Evolutionary conservation across 2,797 vertebrate species (phyloP), one percentile per base, ranked within the genome.

Genomic region (Phoxinus dragarum): DNA sequence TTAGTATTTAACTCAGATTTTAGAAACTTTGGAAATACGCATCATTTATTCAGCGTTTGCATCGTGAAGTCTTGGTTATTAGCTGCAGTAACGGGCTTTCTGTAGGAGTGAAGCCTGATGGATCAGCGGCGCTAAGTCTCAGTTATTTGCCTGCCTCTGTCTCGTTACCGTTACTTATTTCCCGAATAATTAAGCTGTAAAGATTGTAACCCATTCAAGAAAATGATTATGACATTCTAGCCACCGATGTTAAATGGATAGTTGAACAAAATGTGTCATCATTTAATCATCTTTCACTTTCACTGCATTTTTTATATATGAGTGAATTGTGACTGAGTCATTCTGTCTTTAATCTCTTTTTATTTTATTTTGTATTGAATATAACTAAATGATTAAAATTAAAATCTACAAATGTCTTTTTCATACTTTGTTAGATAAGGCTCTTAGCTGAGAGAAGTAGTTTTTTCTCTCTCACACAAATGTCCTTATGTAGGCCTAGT

Each of bases 51-150:
- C 16, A 14, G n/a, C 7, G 8, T 16, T 68, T 1, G 40, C 31
- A 27, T 11, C 42, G 44, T 44, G 31, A 31, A 34, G 17, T 59
- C 2, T 61, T 59, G 23, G 9, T 21, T 9, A 23, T 44, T 36
- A 74, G 38, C 54, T 23, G 54, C n/a, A 47, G n/a, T 42, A 5
- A 2, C 36, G 36, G 21, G 12, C 27, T 77, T 77, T 40, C 75
- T 77, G 75, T 77, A 19, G 12, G 38, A 42, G 38, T 42, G 36
- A 42, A 42, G 0, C 10, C n/a, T 75, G 21, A n/a, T 12, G 59
- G 54, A 59, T 52, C 42, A 74, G 56, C 81, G 21, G 42, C 31
- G 59, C 14, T 66, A 64, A 82, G 40, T 44, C 71, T 64, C 40
- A 49, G 27, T 82, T 83, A 38, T 49, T n/a, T 67, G 19, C 42